phyloP scores from a whole-genome alignment of 2,797 vertebrate genomes.

The Sebastes iracundus region DNA sequence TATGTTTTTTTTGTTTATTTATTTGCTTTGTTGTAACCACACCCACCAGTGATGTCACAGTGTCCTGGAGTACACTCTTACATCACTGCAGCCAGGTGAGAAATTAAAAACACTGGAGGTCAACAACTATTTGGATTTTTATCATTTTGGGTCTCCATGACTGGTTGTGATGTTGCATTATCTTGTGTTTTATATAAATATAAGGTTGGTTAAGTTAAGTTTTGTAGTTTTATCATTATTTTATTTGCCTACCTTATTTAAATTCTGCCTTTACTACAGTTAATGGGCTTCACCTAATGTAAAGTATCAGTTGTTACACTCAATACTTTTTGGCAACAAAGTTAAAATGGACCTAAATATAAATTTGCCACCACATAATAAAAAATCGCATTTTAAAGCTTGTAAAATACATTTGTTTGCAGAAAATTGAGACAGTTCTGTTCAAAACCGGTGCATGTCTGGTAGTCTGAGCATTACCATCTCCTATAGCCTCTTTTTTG shows the following conservation, averaged over 20 bases:
- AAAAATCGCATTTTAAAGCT: rapidly evolving
- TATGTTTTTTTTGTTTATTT: neutral
- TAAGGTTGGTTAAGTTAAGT: neutral
- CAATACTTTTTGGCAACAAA: neutral
- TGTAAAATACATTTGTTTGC: neutral
- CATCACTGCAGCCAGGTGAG: neutral
- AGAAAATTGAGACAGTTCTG: neutral
- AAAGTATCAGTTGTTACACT: neutral
- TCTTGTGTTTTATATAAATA: neutral
- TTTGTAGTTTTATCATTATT: neutral
- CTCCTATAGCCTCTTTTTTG: neutral
- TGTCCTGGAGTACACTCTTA: neutral
- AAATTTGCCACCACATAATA: neutral
- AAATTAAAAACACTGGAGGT: neutral
- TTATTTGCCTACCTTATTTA: neutral
- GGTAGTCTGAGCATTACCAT: neutral
- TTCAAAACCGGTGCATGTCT: neutral
- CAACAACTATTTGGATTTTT: neutral
- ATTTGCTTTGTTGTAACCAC: neutral
- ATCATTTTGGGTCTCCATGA: neutral
- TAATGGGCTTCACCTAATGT: neutral
- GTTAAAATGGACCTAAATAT: neutral
- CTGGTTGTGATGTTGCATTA: neutral
- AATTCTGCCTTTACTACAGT: neutral
- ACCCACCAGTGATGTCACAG: neutral